A percentile compares a stretch with the other conserved stretches of the same genome.
Evolutionary conservation across 2,888 invertebrate species (phyloP).

Genomic region (Apodemia hepburni): DNA sequence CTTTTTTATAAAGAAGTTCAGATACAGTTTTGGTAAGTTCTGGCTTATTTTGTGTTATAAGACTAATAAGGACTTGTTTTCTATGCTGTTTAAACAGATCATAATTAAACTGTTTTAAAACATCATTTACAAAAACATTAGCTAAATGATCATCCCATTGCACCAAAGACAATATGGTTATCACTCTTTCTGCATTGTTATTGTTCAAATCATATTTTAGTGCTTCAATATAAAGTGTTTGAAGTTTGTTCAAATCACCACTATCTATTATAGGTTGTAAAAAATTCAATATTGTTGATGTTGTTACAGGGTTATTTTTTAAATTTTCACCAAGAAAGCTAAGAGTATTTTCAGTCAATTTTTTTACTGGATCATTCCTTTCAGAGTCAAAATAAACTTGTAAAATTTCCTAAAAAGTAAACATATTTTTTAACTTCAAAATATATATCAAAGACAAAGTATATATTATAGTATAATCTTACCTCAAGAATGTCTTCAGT

Average conservation of each 20-base stretch:
- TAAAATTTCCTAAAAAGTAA: constrained; percentile 57
- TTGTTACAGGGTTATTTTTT: constrained; percentile 63
- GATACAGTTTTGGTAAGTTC: constrained; percentile 52
- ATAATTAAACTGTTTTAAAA: constrained; percentile 54
- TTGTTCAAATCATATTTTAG: constrained; percentile 55
- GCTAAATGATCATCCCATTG: constrained; percentile 55
- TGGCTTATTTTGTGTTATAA: constrained; percentile 59
- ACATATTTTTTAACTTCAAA: constrained; percentile 4
- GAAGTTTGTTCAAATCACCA: constrained; percentile 48
- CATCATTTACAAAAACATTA: constrained; percentile 48
- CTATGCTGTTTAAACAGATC: constrained; percentile 60
- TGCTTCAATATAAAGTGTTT: constrained; percentile 54
- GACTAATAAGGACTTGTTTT: constrained; percentile 66
- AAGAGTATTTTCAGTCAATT: constrained; percentile 49
- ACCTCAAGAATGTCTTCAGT: constrained; percentile 59
- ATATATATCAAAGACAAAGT: not conserved
- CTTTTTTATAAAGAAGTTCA: constrained; percentile 61
- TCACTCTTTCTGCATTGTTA: constrained; percentile 53
- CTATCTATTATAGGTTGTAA: constrained; percentile 44
- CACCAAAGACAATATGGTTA: constrained; percentile 56
- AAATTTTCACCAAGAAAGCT: constrained; percentile 68
- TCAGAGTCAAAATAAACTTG: constrained; percentile 52
- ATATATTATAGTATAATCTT: constrained; percentile 31
- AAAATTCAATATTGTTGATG: constrained; percentile 49
- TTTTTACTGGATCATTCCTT: constrained; percentile 49